Conservation (phyloP, 2,888 invertebrate species). For the Cacoxenus indagator region DNA sequence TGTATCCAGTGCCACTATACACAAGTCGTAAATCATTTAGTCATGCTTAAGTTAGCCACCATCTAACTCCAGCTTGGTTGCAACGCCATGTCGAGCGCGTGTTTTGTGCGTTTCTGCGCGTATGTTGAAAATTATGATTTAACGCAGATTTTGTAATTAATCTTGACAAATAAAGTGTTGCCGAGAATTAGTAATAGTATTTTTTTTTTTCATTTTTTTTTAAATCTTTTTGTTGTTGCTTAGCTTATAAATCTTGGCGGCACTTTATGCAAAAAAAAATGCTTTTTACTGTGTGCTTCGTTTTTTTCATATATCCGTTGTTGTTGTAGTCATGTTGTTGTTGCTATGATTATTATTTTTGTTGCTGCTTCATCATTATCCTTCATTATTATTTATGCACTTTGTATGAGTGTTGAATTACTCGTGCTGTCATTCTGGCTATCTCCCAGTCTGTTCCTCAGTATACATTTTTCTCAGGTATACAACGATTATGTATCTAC, state of each 20-base stretch:
- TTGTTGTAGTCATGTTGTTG: neutral
- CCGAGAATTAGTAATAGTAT: constrained; percentile 22
- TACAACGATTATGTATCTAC: neutral
- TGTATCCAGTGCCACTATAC: neutral
- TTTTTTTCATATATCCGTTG: too few relatives aligned
- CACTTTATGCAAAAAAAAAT: constrained; percentile 37
- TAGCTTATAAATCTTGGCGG: constrained; percentile 45
- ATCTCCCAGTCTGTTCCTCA: neutral
- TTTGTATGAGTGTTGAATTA: constrained; percentile 34
- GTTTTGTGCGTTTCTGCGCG: neutral
- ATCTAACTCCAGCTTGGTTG: too few relatives aligned
- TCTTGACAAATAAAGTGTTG: constrained; percentile 59
- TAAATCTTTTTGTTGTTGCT: constrained; percentile 3
- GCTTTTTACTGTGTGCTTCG: neutral
- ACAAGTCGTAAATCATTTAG: constrained; percentile 14
- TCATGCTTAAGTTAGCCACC: too few relatives aligned
- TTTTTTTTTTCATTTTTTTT: neutral
- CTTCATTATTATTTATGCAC: constrained; percentile 58
- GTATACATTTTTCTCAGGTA: neutral
- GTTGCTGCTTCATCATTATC: constrained; percentile 53
- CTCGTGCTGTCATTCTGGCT: constrained; percentile 29
- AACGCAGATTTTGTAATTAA: constrained; percentile 61
- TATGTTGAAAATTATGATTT: constrained; percentile 56
- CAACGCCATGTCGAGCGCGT: too few relatives aligned
- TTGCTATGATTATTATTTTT: neutral